These are phyloP conservation scores for Hyalella azteca DNA, from an alignment of 2,888 invertebrate genomes.

Conservation along the genomic window DNA sequence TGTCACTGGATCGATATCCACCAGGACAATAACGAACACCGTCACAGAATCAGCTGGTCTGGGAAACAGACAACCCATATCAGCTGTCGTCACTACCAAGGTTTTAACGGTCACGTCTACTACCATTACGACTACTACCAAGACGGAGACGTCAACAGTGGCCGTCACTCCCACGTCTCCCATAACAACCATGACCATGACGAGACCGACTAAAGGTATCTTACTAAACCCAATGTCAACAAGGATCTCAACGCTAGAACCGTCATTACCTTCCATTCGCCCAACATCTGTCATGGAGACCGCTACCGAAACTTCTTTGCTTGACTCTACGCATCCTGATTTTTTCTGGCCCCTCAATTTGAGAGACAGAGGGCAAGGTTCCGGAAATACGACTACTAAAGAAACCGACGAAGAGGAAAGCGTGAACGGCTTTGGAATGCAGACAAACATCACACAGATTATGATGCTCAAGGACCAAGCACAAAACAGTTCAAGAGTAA, in stretches of 20 bases:
- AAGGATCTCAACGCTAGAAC: background rate
- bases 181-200: background rate
- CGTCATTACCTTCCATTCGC: background rate
- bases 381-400: no score
- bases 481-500: background rate
- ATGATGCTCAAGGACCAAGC: slow-evolving; percentile 26
- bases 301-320: slow-evolving; percentile 18
- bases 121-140: background rate
- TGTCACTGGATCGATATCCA: background rate
- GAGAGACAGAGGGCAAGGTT: background rate
- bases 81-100: background rate
- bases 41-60: background rate
- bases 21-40: background rate
- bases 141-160: background rate
- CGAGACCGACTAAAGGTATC: slow-evolving; percentile 1
- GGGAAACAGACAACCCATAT: background rate
- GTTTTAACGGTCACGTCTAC: background rate
- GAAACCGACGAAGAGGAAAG: background rate
- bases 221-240: slow-evolving; percentile 10
- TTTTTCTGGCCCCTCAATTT: background rate
- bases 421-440: background rate
- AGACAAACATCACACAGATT: background rate
- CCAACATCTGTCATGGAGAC: background rate
- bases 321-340: slow-evolving; percentile 8
- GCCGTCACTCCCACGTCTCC: background rate